A percentile compares a stretch with the other conserved stretches of the same genome.
Conservation (phyloP, 1,140 invertebrate species). For the Panonychus citri region DNA sequence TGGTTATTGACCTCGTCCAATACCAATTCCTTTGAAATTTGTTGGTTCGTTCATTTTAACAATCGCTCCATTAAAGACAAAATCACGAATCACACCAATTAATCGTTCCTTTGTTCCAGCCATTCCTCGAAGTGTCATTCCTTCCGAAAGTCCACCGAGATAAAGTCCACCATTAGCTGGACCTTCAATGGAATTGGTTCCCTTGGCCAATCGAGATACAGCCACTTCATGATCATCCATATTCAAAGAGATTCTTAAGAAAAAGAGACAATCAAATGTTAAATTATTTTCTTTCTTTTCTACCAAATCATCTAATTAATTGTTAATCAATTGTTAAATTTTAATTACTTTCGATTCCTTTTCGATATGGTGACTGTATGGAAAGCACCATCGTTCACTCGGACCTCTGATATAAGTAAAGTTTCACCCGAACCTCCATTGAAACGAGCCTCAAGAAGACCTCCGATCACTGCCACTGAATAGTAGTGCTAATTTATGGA, state of each 20-base stretch:
- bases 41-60: constrained; percentile 38
- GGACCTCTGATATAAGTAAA: constrained; percentile 15
- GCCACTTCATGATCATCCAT: constrained; percentile 37
- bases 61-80: constrained; percentile 46
- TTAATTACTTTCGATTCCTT: constrained; percentile 12
- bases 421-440: constrained; percentile 40
- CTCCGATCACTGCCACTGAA: constrained; percentile 36
- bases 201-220: constrained; percentile 24
- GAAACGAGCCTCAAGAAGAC: constrained; percentile 37
- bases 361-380: constrained; percentile 15
- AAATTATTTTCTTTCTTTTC: too few species aligned
- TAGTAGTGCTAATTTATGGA: constrained; percentile 35
- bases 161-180: constrained; percentile 25
- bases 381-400: constrained; percentile 16
- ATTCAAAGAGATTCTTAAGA: constrained; percentile 10
- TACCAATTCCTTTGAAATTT: constrained; percentile 39
- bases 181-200: constrained; percentile 28
- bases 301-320: background rate
- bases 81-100: constrained; percentile 50
- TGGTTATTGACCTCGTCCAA: constrained; percentile 32
- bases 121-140: constrained; percentile 28
- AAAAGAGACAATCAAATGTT: background rate
- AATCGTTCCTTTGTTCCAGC: constrained; percentile 30
- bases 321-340: too few species aligned
- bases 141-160: constrained; percentile 36